These are phyloP conservation scores for Calidris pygmaea DNA, from an alignment of 2,113 vertebrate species.

Conservation along the genomic window DNA sequence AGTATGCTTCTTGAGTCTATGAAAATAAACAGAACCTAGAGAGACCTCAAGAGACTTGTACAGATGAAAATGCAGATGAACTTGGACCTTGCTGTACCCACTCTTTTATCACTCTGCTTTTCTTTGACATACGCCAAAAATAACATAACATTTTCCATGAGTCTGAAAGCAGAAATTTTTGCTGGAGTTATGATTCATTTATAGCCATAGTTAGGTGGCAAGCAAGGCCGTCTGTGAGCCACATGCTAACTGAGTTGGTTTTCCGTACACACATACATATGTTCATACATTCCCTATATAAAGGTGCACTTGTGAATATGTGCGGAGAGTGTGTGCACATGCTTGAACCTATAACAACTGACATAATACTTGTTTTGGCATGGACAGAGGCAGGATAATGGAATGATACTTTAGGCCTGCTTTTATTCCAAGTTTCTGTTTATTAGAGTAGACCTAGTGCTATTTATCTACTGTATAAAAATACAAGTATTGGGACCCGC, in stretches of 20 bases:
- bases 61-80: neutral
- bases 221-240: conserved; percentile 23
- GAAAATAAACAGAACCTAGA: neutral
- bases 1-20: neutral
- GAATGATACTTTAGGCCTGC: neutral
- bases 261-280: neutral
- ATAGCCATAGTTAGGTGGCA: neutral
- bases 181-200: conserved; percentile 11
- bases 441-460: neutral
- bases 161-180: neutral
- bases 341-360: neutral
- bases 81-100: neutral
- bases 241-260: neutral
- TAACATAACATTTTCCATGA: neutral
- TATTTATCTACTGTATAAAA: neutral
- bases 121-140: neutral
- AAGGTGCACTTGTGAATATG: neutral
- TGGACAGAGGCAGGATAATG: neutral
- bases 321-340: neutral
- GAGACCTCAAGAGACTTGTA: neutral
- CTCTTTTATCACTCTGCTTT: neutral
- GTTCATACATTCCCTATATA: neutral
- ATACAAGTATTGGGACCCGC: too few species aligned
- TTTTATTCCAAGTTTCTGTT: neutral
- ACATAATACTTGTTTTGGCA: conserved; percentile 4